Percentiles rank a stretch among this genome's conserved stretches.
Evolutionary conservation across 2,797 vertebrate species (phyloP).

Genomic region (Enteromius anoplus): DNA sequence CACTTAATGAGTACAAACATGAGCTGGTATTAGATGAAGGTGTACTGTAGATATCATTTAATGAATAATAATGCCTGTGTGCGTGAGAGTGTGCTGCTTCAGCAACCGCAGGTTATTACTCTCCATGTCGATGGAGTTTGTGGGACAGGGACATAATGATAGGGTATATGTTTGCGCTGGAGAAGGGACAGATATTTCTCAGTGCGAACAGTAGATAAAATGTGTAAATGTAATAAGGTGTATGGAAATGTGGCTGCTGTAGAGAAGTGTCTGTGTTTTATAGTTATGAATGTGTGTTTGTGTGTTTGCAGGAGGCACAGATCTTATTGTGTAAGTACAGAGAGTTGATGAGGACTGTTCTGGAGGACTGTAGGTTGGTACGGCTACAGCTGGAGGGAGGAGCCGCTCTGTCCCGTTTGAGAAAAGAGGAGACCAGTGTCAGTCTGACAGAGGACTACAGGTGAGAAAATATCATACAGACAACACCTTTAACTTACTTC

Average conservation of each 20-base stretch:
- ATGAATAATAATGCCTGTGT: slow-evolving; percentile 13
- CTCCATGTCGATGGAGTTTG: neutral
- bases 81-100: neutral
- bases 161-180: slow-evolving; percentile 18
- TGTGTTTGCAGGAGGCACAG: slow-evolving; percentile 78
- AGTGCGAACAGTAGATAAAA: neutral
- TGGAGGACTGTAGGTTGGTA: slow-evolving; percentile 82
- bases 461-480: slow-evolving; percentile 63
- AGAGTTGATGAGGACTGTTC: slow-evolving; percentile 82
- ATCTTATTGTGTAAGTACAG: slow-evolving; percentile 74
- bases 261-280: slow-evolving; percentile 2
- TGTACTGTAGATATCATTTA: neutral
- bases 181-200: slow-evolving; percentile 14
- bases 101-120: neutral
- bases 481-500: neutral
- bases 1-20: slow-evolving; percentile 36
- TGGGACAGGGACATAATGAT: slow-evolving; percentile 31
- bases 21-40: slow-evolving; percentile 25
- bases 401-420: slow-evolving; percentile 80
- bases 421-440: slow-evolving; percentile 80
- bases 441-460: slow-evolving; percentile 78
- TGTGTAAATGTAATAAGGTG: slow-evolving; percentile 21
- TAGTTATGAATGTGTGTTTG: slow-evolving; percentile 19
- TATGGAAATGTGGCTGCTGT: neutral
- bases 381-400: slow-evolving; percentile 88